Conservation (phyloP, 2,797 vertebrate genomes). For the Gorsachius magnificus region DNA sequence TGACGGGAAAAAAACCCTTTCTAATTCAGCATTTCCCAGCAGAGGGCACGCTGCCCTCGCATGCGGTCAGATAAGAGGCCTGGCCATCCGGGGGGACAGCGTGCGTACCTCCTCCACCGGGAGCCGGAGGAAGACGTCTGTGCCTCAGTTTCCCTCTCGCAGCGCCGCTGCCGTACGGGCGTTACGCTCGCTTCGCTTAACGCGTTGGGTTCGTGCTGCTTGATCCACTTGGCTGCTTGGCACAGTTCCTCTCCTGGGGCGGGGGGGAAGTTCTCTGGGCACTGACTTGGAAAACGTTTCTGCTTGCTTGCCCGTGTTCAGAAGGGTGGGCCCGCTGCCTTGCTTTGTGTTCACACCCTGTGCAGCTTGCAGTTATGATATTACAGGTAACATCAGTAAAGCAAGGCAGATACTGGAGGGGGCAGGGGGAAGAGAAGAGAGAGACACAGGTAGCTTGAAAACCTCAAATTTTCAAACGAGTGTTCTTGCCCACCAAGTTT, state of each 20-base stretch:
- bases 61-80: fast-evolving
- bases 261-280: not conserved
- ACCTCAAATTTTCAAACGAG: not conserved
- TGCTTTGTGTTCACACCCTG: not conserved
- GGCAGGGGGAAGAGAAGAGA: too few species aligned
- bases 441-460: not conserved
- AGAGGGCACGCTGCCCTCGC: not conserved
- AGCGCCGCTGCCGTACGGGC: fast-evolving
- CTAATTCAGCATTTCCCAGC: not conserved
- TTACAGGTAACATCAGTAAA: not conserved
- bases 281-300: fast-evolving
- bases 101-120: not conserved
- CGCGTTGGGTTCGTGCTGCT: fast-evolving
- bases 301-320: not conserved
- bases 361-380: not conserved
- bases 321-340: too few species aligned
- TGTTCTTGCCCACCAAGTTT: not conserved
- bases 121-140: not conserved
- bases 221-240: not conserved
- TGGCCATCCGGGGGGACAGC: too few species aligned
- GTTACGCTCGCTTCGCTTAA: fast-evolving
- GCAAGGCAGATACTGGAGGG: not conserved
- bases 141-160: not conserved
- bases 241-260: not conserved
- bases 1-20: too few species aligned